Conservation (phyloP, 2,888 invertebrate genomes). For the Cylindroiulus punctatus region DNA sequence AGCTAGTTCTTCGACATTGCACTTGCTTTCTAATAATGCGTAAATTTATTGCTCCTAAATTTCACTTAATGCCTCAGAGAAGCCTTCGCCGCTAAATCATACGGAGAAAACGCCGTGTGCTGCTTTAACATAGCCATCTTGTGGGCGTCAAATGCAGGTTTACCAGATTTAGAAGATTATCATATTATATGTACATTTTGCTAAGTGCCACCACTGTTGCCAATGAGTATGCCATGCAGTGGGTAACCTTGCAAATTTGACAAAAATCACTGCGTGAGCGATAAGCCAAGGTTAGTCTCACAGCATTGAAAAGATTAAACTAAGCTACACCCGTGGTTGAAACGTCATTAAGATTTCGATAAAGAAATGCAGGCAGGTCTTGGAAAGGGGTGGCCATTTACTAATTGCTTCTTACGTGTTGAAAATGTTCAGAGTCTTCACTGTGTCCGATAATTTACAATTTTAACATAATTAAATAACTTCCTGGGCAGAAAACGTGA, state of each 20-base stretch:
- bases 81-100: background rate
- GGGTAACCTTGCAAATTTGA: conserved; percentile 23
- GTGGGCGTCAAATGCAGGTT: conserved; percentile 30
- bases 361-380: background rate
- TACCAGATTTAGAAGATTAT: conserved; percentile 15
- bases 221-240: background rate
- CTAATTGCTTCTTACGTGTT: background rate
- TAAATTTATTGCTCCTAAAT: conserved; percentile 34
- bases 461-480: background rate
- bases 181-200: background rate
- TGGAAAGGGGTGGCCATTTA: background rate
- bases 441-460: background rate
- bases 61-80: conserved; percentile 21
- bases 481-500: background rate
- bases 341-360: conserved; percentile 19
- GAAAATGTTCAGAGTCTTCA: background rate
- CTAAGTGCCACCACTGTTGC: background rate
- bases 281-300: conserved; percentile 35
- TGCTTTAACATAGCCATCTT: conserved; percentile 31
- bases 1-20: conserved; percentile 19
- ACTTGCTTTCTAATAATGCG: conserved; percentile 32
- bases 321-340: conserved; percentile 23
- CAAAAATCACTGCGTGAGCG: conserved; percentile 23
- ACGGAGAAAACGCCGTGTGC: background rate
- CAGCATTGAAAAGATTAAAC: background rate